Conservation (phyloP, 2,113 vertebrate species). For the Neogobius melanostomus region DNA sequence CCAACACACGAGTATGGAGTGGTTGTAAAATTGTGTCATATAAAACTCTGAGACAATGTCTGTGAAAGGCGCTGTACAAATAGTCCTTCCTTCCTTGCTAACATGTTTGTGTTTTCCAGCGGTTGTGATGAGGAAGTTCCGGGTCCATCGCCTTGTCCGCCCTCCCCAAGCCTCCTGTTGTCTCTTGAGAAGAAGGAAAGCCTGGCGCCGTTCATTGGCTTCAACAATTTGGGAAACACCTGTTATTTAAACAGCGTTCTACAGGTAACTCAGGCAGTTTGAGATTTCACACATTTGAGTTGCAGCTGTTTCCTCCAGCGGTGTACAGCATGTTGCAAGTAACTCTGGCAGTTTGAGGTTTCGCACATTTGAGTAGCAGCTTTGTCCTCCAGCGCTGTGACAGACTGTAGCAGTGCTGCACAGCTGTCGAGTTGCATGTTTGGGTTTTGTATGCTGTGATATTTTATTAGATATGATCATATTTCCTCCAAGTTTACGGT, state of each 20-base stretch:
- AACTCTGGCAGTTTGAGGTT: slow-evolving; percentile 11
- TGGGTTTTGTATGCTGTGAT: background rate
- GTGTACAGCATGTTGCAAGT: slow-evolving; percentile 54
- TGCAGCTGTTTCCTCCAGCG: background rate
- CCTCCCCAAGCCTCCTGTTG: slow-evolving; percentile 71
- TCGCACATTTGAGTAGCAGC: background rate
- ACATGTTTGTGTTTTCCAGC: background rate
- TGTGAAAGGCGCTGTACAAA: too few species aligned
- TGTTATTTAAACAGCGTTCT: slow-evolving; percentile 97
- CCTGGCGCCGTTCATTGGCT: slow-evolving; percentile 90
- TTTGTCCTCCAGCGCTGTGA: too few species aligned
- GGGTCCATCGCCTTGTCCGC: slow-evolving; percentile 63
- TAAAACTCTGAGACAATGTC: too few species aligned
- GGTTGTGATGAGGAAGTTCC: slow-evolving; percentile 87
- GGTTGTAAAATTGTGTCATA: too few species aligned
- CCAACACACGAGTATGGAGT: too few species aligned
- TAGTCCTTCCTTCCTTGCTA: too few species aligned
- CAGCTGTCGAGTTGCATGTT: too few species aligned
- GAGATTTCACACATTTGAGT: background rate
- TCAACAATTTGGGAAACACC: slow-evolving; percentile 97
- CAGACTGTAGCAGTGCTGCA: too few species aligned
- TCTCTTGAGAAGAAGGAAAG: slow-evolving; percentile 84
- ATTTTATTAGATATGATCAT: background rate
- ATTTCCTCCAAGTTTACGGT: slow-evolving; percentile 3
- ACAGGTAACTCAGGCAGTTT: slow-evolving; percentile 79